Conservation (phyloP, 2,797 vertebrate genomes). For the Erethizon dorsatum region DNA sequence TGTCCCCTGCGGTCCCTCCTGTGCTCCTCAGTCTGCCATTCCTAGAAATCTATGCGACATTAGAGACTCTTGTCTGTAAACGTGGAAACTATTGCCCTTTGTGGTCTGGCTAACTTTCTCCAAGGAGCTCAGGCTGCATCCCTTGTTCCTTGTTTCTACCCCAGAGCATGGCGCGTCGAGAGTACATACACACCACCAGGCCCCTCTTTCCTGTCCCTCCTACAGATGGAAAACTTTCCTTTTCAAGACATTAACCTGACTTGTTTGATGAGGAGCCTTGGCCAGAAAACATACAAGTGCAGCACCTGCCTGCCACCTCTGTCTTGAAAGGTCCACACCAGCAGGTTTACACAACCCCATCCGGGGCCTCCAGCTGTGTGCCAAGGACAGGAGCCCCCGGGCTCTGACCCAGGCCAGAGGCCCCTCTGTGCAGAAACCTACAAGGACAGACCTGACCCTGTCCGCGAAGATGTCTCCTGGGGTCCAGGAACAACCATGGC, state of each 20-base stretch:
- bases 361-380: not conserved
- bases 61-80: not conserved
- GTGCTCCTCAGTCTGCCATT: not conserved
- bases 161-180: not conserved
- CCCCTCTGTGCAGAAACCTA: not conserved
- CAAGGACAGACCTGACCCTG: not conserved
- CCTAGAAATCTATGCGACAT: not conserved
- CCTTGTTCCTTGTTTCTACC: not conserved
- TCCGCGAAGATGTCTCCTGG: not conserved
- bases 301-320: not conserved
- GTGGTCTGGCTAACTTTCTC: not conserved
- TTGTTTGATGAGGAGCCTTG: not conserved
- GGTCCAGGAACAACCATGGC: not conserved
- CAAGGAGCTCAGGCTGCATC: not conserved
- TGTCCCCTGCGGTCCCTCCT: not conserved
- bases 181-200: accelerated
- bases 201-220: not conserved
- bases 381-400: not conserved
- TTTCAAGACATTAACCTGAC: not conserved
- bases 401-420: not conserved
- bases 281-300: not conserved
- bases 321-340: not conserved
- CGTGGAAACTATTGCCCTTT: not conserved
- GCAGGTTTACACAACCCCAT: too few species aligned
- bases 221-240: not conserved